A percentile compares a stretch with the other conserved stretches of the same genome.
These are phyloP conservation scores for Coenobita brevimanus DNA, from an alignment of 1,140 invertebrate species.

Conservation along the genomic window DNA sequence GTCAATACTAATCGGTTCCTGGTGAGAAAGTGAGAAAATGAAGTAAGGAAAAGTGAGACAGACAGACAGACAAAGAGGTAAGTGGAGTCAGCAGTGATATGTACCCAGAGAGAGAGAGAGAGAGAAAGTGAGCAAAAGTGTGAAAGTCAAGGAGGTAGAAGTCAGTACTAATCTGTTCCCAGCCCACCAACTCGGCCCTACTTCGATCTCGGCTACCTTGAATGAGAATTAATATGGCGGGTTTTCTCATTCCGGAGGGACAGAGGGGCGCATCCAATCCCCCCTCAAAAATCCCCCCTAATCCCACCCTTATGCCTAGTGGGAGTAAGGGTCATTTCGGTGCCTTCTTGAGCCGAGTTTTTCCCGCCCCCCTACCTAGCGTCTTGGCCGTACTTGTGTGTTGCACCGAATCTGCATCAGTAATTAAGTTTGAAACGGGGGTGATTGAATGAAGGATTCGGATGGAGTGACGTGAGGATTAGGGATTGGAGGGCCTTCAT, in stretches of 20 bases:
- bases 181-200: not conserved
- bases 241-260: constrained; percentile 44
- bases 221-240: constrained; percentile 64
- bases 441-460: constrained; percentile 64
- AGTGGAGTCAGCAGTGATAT: not conserved
- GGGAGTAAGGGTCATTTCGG: not conserved
- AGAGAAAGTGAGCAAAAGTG: constrained; percentile 17
- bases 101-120: constrained; percentile 13
- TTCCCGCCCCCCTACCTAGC: constrained; percentile 33
- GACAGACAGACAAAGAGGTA: not conserved
- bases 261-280: not conserved
- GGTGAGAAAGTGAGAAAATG: not conserved
- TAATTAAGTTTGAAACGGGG: constrained; percentile 65
- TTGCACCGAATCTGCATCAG: constrained; percentile 63
- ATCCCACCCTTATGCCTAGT: not conserved
- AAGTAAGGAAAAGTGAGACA: not conserved
- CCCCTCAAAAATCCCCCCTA: not conserved
- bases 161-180: constrained; percentile 55
- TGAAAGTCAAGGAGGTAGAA: not conserved
- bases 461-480: constrained; percentile 44
- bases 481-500: not conserved
- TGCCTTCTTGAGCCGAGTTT: not conserved
- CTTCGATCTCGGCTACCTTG: constrained; percentile 52
- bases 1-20: too few species aligned
- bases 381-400: constrained; percentile 44